These are phyloP conservation scores for Bombyx mori DNA, from an alignment of 1,140 invertebrate genomes.

Conservation along the genomic window DNA sequence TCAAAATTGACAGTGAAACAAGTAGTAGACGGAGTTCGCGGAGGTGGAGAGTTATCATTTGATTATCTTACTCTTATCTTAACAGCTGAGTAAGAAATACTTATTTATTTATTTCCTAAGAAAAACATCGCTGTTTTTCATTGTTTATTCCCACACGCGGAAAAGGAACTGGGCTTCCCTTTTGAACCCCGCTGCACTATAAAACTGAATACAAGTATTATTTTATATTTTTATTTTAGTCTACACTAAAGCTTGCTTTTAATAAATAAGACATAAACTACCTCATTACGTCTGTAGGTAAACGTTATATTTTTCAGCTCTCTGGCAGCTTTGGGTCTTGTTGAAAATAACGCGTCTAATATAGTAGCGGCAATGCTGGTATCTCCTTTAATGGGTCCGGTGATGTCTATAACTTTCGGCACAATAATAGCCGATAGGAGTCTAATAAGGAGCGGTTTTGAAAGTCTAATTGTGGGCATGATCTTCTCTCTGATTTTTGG, in stretches of 20 bases:
- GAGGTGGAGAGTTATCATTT: constrained; percentile 84
- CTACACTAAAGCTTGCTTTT: too few species aligned
- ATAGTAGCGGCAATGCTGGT: constrained; percentile 91
- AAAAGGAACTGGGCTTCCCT: too few species aligned
- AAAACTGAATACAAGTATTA: too few species aligned
- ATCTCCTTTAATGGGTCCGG: constrained; percentile 90
- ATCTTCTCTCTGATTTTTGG: constrained; percentile 81
- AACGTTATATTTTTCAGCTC: constrained; percentile 48
- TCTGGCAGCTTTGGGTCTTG: constrained; percentile 72
- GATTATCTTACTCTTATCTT: constrained; percentile 85
- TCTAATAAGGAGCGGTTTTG: constrained; percentile 76
- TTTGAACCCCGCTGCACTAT: too few species aligned
- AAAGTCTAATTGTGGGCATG: constrained; percentile 80
- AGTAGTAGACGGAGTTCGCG: constrained; percentile 85
- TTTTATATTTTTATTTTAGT: too few species aligned
- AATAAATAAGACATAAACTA: constrained; percentile 27
- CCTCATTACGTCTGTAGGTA: too few species aligned
- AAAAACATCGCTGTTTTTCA: background rate
- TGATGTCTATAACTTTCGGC: constrained; percentile 89
- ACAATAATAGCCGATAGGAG: constrained; percentile 81
- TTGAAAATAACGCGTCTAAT: constrained; percentile 80
- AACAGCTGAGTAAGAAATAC: constrained; percentile 81
- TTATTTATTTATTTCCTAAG: background rate
- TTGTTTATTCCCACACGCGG: too few species aligned
- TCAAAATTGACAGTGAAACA: constrained; percentile 88